Evolutionary conservation across 2,797 vertebrate species (phyloP), one percentile per base, ranked within the genome.

Genomic region (Peromyscus eremicus): DNA sequence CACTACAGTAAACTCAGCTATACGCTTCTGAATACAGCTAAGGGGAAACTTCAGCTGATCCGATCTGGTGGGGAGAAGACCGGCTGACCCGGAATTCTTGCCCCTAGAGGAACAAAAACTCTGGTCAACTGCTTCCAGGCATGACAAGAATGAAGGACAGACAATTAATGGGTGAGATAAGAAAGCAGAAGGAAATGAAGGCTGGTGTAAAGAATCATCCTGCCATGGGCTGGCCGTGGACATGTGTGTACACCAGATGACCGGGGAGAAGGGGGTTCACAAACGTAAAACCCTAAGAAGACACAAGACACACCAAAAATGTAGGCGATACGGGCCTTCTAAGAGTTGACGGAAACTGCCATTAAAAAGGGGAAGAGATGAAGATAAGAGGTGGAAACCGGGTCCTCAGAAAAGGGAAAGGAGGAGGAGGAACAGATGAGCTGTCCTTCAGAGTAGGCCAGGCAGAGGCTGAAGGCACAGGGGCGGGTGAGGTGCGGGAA

Each of bases 151-250:
- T 37, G 57, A 81, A 68, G 79, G 62, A 43, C 52, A 84, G n/a
- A 81, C n/a, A 34, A 55, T 89, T 71, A 88, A 88, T 87, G 87
- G 5, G 17, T 40, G 27, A 94, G 34, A 60, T 52, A 77, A 95
- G 57, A 89, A 94, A 79, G 37, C 7, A 83, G 46, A 91, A 80
- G 95, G 55, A 95, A 81, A 92, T 43, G 14, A 91, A 68, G 80
- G 52, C 6, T 5, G 12, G 75, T 92, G 66, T 55, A 25, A 12
- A 60, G 71, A 84, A 89, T 57, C 64, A 71, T 21, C 10, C 52
- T 77, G 91, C 71, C 55, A 66, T 57, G 60, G 88, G 60, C 57
- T 23, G 60, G 37, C 14, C 25, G 49, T 27, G 27, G 25, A 68
- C 2, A 3, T 5, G 55, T 6, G 14, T 12, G 91, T 23, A 34